Evolutionary conservation across 2,888 invertebrate genomes (phyloP), one percentile per base, ranked within the genome.

Genomic region (Tipula lateralis): DNA sequence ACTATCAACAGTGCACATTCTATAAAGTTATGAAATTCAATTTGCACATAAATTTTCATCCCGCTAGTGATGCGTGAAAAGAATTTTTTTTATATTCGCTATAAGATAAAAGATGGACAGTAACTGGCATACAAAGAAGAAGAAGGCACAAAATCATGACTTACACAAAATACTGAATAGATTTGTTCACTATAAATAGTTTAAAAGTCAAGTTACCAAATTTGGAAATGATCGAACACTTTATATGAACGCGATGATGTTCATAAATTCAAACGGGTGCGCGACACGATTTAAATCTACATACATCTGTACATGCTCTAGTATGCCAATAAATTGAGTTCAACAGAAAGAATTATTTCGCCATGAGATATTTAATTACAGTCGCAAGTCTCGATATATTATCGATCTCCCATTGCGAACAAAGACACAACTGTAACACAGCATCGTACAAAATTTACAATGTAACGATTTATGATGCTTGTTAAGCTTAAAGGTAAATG

Each of bases 181-280:
- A 50, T 50, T 50, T 66, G 19, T 66, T 66, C 19, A 66, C 24
- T 0, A 5, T 16, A n/a, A 12, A 16, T 24, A 66, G 66, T 66
- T 66, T 66, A 66, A 66, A 66, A 66, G 66, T 66, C 66, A 66
- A 66, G 24, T 66, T 66, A 66, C 66, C 24, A 66, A 66, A 66
- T 66, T 66, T 66, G 24, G 24, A 66, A 44, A 2, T 44, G 5
- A n/a, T 6, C 3, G 44, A n/a, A 44, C 44, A 44, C 44, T 66
- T 24, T 16, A 50, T 39, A 39, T 39, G 39, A 0, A 24, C 24
- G 66, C 24, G 66, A 66, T 66, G 66, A 66, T 66, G 66, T 66
- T 66, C 66, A 66, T 66, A 66, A 66, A 66, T 12, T 66, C 2
- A 66, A 66, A 66, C 66, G 66, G 66, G 66, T 66, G 66, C 24